phyloP scores from a whole-genome alignment of 2,113 vertebrate genomes.

The Leptodactylus fuscus region DNA sequence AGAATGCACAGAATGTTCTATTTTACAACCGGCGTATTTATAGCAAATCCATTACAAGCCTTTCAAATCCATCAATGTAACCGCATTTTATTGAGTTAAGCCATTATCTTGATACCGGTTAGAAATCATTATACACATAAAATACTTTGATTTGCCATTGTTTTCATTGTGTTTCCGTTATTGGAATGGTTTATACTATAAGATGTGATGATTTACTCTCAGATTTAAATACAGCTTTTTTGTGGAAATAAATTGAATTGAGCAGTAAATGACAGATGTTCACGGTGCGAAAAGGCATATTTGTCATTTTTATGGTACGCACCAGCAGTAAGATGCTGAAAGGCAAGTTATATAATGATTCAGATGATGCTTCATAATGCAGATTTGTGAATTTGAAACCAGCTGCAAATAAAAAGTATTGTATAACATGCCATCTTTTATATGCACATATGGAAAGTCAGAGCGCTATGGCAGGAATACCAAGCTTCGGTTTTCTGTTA shows the following conservation, averaged over 20 bases:
- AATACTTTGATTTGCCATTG: slow-evolving; percentile 48
- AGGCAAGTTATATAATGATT: slow-evolving; percentile 44
- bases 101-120: slow-evolving; percentile 44
- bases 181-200: slow-evolving; percentile 11
- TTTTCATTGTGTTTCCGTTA: slow-evolving; percentile 28
- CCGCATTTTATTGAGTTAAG: slow-evolving; percentile 43
- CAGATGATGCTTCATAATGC: slow-evolving; percentile 11
- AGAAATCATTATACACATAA: slow-evolving; percentile 42
- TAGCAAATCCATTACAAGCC: slow-evolving; percentile 39
- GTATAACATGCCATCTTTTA: not conserved
- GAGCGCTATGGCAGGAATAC: not conserved
- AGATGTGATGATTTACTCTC: slow-evolving; percentile 33
- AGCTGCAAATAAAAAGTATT: slow-evolving; percentile 40
- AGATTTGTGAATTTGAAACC: not conserved
- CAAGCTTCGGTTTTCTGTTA: not conserved
- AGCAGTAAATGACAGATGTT: slow-evolving; percentile 43
- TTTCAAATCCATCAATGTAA: slow-evolving; percentile 37
- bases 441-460: not conserved
- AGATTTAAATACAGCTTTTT: slow-evolving; percentile 34
- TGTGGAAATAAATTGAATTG: slow-evolving; percentile 46
- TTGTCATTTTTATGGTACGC: slow-evolving; percentile 39
- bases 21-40: slow-evolving; percentile 31
- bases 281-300: slow-evolving; percentile 10
- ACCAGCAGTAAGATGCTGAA: slow-evolving; percentile 8
- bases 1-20: slow-evolving; percentile 1